Percentiles rank a stretch among this genome's conserved stretches.
Evolutionary conservation across 1,140 invertebrate species (phyloP).

Genomic region (Amyelois transitella): DNA sequence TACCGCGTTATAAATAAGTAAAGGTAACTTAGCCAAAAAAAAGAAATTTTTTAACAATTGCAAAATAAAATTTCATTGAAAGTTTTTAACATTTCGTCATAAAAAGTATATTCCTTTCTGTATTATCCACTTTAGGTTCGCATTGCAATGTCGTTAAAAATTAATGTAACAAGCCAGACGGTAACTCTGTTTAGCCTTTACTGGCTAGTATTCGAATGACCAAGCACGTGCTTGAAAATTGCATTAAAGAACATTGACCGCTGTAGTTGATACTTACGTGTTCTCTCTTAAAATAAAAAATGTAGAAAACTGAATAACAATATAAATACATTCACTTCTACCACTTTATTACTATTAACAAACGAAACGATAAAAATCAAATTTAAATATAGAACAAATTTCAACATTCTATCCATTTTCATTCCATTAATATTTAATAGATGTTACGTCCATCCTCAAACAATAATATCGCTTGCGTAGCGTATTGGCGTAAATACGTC

Average conservation of each 20-base stretch:
- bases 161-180: background rate
- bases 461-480: background rate
- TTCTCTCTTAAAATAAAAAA: background rate
- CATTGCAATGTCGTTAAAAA: background rate
- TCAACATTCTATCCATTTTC: background rate
- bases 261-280: background rate
- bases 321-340: too few relatives aligned
- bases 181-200: background rate
- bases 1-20: too few relatives aligned
- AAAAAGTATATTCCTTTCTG: too few relatives aligned
- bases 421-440: background rate
- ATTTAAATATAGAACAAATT: background rate
- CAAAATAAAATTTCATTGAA: too few relatives aligned
- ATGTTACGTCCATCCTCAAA: background rate
- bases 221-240: background rate
- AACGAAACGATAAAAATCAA: background rate
- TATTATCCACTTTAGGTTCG: background rate
- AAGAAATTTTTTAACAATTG: too few relatives aligned
- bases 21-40: too few relatives aligned
- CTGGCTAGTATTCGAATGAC: background rate
- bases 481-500: background rate
- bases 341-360: background rate
- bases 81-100: too few relatives aligned
- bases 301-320: too few relatives aligned
- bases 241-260: background rate